Percentiles rank a stretch among this genome's conserved stretches.
phyloP scores from a whole-genome alignment of 1,140 invertebrate species.

The Cryptotermes secundus region DNA sequence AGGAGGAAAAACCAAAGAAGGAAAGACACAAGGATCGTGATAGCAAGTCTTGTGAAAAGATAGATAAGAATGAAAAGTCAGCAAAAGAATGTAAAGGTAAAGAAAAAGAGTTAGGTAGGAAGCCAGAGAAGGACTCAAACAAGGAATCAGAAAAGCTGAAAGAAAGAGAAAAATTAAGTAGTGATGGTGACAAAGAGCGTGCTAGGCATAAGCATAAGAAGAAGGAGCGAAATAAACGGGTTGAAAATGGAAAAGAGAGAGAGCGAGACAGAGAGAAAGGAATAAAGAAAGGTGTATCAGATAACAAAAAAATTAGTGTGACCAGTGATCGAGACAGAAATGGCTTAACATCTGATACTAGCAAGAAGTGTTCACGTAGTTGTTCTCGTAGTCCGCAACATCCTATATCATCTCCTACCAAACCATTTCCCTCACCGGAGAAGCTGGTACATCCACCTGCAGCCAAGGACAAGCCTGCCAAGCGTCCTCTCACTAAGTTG shows the following conservation, averaged over 20 bases:
- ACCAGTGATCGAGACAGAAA: slow-evolving; percentile 51
- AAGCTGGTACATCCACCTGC: not conserved
- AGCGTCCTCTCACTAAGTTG: slow-evolving; percentile 36
- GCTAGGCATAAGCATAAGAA: slow-evolving; percentile 57
- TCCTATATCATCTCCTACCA: slow-evolving; percentile 48
- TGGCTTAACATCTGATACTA: slow-evolving; percentile 51
- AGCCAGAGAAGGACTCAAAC: slow-evolving; percentile 35
- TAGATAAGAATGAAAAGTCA: slow-evolving; percentile 44
- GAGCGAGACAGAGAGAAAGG: slow-evolving; percentile 41
- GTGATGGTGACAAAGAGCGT: slow-evolving; percentile 44
- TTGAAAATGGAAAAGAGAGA: slow-evolving; percentile 44
- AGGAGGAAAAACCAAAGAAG: slow-evolving; percentile 52
- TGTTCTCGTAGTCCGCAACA: slow-evolving; percentile 45
- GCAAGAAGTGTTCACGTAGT: slow-evolving; percentile 40
- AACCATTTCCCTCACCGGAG: slow-evolving; percentile 46
- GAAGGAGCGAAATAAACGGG: slow-evolving; percentile 50
- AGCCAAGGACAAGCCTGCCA: slow-evolving; percentile 34
- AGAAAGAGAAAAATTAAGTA: slow-evolving; percentile 54
- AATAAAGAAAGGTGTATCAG: slow-evolving; percentile 38
- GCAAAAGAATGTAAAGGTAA: slow-evolving; percentile 22
- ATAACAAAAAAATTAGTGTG: slow-evolving; percentile 37
- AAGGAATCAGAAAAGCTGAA: slow-evolving; percentile 36
- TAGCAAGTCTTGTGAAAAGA: slow-evolving; percentile 51
- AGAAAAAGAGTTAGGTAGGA: slow-evolving; percentile 31
- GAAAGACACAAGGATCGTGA: slow-evolving; percentile 54